Conservation (phyloP, 2,113 vertebrate genomes). For the Gadus macrocephalus region DNA sequence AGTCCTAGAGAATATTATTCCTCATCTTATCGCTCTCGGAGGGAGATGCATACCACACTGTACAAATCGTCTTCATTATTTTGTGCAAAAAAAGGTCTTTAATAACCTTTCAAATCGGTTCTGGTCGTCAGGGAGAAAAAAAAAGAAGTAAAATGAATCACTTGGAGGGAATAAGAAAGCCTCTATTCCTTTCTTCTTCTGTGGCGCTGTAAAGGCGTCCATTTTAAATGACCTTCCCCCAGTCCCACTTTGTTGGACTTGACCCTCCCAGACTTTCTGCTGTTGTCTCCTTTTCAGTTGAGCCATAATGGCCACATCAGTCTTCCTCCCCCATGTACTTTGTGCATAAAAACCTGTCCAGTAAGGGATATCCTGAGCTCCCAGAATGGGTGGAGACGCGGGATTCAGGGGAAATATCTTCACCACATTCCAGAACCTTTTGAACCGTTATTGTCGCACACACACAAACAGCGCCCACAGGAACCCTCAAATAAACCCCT, state of each 20-base stretch:
- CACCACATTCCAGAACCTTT: conserved; percentile 33
- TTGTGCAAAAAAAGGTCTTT: too few relatives aligned
- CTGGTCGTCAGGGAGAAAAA: too few relatives aligned
- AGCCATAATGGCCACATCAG: conserved; percentile 33
- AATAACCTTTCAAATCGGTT: too few relatives aligned
- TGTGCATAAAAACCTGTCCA: conserved; percentile 46
- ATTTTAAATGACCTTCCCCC: conserved; percentile 8
- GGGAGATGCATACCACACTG: too few relatives aligned
- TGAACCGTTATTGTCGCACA: conserved; percentile 20
- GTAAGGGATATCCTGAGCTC: conserved; percentile 64
- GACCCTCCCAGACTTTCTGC: conserved; percentile 23
- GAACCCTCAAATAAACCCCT: background rate
- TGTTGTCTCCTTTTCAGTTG: conserved; percentile 46
- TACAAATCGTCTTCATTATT: too few relatives aligned
- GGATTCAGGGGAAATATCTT: conserved; percentile 54
- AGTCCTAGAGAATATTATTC: too few relatives aligned
- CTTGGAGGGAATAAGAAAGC: too few relatives aligned
- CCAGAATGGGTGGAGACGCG: conserved; percentile 40
- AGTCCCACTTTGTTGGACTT: too few relatives aligned
- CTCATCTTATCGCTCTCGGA: too few relatives aligned
- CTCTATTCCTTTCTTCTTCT: too few relatives aligned
- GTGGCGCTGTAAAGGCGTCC: conserved; percentile 19
- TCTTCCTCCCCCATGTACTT: conserved; percentile 51
- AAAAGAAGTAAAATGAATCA: too few relatives aligned
- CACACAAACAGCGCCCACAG: conserved; percentile 17